Evolutionary conservation across 64 coral and sea anemone genomes (phyloP).

Genomic region (Stichodactyla helianthus): DNA sequence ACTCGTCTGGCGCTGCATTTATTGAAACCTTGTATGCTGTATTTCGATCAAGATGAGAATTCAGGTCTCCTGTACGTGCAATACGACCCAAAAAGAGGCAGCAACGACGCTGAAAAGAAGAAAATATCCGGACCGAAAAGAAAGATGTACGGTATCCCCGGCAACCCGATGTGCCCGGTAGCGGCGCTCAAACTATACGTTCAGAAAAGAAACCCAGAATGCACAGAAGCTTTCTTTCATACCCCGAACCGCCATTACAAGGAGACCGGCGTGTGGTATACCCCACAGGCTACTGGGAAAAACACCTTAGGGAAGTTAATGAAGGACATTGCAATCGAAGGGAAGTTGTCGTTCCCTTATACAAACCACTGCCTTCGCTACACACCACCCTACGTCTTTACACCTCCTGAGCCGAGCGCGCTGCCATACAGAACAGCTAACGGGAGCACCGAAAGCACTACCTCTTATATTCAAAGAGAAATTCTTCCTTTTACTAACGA

Average conservation of each 20-base stretch:
- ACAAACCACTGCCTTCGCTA: conserved; percentile 67
- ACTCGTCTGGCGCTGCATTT: conserved; percentile 55
- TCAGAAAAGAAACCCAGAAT: conserved; percentile 31
- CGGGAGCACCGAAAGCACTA: not conserved
- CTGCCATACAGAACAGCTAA: not conserved
- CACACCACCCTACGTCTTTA: conserved; percentile 65
- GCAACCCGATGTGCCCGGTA: conserved; percentile 42
- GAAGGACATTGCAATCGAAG: conserved; percentile 74
- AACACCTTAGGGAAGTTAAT: conserved; percentile 58
- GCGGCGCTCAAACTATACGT: conserved; percentile 46
- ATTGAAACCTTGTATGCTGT: conserved; percentile 66
- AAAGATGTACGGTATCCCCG: conserved; percentile 39
- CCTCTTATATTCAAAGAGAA: not conserved
- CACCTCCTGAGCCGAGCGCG: not conserved
- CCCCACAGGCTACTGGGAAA: conserved; percentile 57
- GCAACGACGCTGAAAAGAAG: conserved; percentile 27
- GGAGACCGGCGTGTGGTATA: conserved; percentile 71
- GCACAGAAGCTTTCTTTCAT: conserved; percentile 57
- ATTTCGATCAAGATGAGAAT: conserved; percentile 52
- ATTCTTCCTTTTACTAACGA: not conserved
- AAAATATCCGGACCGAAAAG: conserved; percentile 30
- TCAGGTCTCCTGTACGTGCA: conserved; percentile 50
- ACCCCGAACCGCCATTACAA: conserved; percentile 70
- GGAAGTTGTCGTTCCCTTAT: conserved; percentile 41
- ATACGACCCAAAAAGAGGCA: conserved; percentile 23